Percentiles rank a stretch among this genome's conserved stretches.
These are phyloP conservation scores for Thera obeliscata DNA, from an alignment of 2,888 invertebrate genomes.

Conservation along the genomic window DNA sequence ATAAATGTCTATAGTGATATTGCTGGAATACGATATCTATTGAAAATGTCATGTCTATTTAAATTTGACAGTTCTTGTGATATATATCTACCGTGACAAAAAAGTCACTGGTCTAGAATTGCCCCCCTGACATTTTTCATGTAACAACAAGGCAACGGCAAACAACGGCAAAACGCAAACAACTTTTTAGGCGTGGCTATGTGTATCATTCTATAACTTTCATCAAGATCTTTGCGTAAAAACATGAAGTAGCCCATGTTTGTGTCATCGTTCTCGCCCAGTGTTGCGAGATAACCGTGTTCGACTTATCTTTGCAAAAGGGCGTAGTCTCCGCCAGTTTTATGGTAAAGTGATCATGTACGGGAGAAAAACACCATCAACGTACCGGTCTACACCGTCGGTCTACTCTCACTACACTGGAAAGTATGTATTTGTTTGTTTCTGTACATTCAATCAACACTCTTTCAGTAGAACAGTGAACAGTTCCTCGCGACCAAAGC, in stretches of 20 bases:
- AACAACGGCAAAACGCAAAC: slow-evolving; percentile 38
- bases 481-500: too few species aligned
- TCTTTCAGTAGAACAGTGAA: too few species aligned
- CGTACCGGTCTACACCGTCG: slow-evolving; percentile 92
- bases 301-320: slow-evolving; percentile 23
- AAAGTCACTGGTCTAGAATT: too few species aligned
- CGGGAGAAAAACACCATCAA: slow-evolving; percentile 92
- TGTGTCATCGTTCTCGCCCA: slow-evolving; percentile 3
- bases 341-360: slow-evolving; percentile 73
- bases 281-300: slow-evolving; percentile 1
- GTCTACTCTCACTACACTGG: slow-evolving; percentile 94
- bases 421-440: slow-evolving; percentile 70
- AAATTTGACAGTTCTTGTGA: too few species aligned
- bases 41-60: too few species aligned
- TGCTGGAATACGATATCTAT: too few species aligned
- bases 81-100: too few species aligned
- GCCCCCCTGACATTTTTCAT: too few species aligned
- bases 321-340: slow-evolving; percentile 49
- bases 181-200: slow-evolving; percentile 59
- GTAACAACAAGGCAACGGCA: too few species aligned
- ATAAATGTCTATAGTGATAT: too few species aligned
- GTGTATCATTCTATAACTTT: too few species aligned
- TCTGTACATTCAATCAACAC: not conserved
- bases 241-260: slow-evolving; percentile 15
- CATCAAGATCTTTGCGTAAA: not conserved